Base-by-base conservation (phyloP, 2,888 invertebrate species). In the Agonum fuliginosum region DNA sequence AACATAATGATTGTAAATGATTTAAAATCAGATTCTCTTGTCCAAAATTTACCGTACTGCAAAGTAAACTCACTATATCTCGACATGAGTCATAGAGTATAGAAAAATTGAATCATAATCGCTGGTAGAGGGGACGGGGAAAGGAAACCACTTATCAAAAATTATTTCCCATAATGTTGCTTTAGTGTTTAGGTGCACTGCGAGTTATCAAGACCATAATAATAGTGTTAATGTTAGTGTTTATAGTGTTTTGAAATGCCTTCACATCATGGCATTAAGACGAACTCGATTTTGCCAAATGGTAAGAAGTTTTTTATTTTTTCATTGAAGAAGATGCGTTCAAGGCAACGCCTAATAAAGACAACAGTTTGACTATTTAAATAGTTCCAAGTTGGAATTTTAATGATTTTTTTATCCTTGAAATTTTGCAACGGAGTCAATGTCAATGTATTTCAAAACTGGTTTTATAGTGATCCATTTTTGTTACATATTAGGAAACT, bases 71-170 rank as follows among this genome's bases (percentile, higher is more conserved):
- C 6, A 3, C 27, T 27, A 4, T 4, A 27, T 27, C 6, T 6
- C 4, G 27, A 6, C 27, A 27, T 27, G 6, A 3, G 27, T 27
- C n/a, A n/a, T n/a, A n/a, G n/a, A n/a, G 37, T n/a, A 37, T n/a
- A 37, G 37, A 37, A 37, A 37, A 37, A 37, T 37, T 37, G 37
- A 46, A 46, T 46, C 17, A 14, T 46, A 8, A 17, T 17, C 2
- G n/a, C 2, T 58, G 27, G 17, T 14, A 5, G 30, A 30, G 30
- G 30, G 30, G 8, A 8, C 8, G 58, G 58, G 14, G 30, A 30
- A 17, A 12, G 30, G 58, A 62, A 54, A 62, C 17, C 5, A 6
- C 10, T 62, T 62, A 62, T 62, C 58, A 62, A 30, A 62, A 62
- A 30, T 30, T 17, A 30, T 62, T 62, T 30, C 19, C 58, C 17